Base-by-base conservation (phyloP, 1,140 invertebrate genomes). In the Panulirus ornatus region DNA sequence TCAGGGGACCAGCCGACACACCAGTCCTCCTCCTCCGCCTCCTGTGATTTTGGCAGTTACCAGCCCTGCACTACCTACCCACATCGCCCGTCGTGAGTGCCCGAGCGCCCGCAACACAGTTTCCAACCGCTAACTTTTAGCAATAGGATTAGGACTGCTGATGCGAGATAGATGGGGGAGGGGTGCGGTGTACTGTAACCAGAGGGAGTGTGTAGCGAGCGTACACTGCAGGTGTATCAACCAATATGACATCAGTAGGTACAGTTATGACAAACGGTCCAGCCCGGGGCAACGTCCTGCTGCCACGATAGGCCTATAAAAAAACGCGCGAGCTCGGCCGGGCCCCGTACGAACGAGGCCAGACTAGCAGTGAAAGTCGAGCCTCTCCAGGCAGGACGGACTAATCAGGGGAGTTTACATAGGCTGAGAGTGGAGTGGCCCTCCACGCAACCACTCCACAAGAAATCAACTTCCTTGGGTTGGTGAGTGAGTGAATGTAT, bases 211-310 rank as follows among this genome's bases (percentile, higher is more conserved):
- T 14, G 5, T 38, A 42, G 47, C 47, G 78, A 81, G 27, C 78
- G 78, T 54, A 81, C 36, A 81, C 44, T 81, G 78, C 78, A 81
- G 78, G 78, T 81, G 78, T 14, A 81, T 81, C 54, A 54, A 81
- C 54, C 78, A 54, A 54, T 81, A 81, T 81, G 78, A 81, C 44
- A 81, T 19, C 44, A 22, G n/a, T 2, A 54, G 78, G 44, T 58
- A 51, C 30, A 22, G 44, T 81, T 81, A 81, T 81, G 78, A 81
- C 47, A 81, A 81, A 81, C 78, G 78, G 78, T 47, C 22, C 44
- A 30, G 78, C 78, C 78, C 8, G 22, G 22, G 47, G 44, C 42
- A 54, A 34, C 78, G 58, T 66, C 58, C 58, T 27, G 16, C 78
- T 27, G 36, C 73, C 73, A 76, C 36, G 34, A 30, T 81, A 81